Evolutionary conservation across 2,888 invertebrate species (phyloP), one percentile per base, ranked within the genome.

Genomic region (Nesidiocoris tenuis): DNA sequence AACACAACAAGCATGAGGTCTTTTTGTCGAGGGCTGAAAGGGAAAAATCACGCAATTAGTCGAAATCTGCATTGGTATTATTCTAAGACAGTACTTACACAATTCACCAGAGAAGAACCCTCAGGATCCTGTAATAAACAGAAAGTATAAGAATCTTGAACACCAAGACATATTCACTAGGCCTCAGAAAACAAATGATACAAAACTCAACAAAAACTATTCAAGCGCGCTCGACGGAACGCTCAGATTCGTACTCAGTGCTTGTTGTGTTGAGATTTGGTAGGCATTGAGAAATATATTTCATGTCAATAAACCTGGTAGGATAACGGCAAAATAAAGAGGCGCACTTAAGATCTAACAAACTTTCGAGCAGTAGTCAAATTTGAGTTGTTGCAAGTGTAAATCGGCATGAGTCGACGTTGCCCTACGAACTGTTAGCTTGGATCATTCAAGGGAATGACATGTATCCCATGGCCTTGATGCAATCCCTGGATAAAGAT

Each of bases 81-180:
- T 64, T 12, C 23, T 22, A 16, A 12, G 24, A n/a, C 39, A 0
- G 70, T 70, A 70, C 70, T 70, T 70, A 70, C 70, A 59, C 5
- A 70, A 23, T 57, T 24, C 70, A 70, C 70, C 59, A 59, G 70
- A 59, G 67, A 56, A 21, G 59, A 59, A 70, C 25, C 70, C 59
- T 12, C 70, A 24, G 7, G 70, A 23, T 59, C 70, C 70, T 70
- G 70, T 59, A 70, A 70, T 70, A 24, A 70, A 70, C 21, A 70
- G 59, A 70, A 70, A 56, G 17, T n/a, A 59, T 70, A 18, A 70
- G 39, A 39, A 39, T 39, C 12, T 39, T 7, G 39, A 39, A 39
- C 12, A 39, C 39, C 39, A 3, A 39, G 12, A 39, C 3, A 7
- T 39, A 39, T 7, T 39, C 39, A 7, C 39, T n/a, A n/a, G n/a